Base-by-base conservation (phyloP, 2,888 invertebrate species). In the Latrodectus elegans region DNA sequence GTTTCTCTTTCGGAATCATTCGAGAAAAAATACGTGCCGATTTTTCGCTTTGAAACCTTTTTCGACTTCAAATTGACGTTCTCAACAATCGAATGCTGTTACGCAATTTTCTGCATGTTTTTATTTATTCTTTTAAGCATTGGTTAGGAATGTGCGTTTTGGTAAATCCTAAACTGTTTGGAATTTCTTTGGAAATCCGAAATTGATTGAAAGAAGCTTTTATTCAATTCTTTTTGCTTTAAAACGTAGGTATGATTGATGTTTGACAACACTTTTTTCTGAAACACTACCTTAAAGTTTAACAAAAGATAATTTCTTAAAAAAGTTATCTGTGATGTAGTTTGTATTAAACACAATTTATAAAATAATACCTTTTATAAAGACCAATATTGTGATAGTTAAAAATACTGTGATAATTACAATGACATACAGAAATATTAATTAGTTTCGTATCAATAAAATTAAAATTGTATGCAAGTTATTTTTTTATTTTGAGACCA, bases 1-100 rank as follows among this genome's bases (percentile, higher is more conserved):
- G 83, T 77, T 76, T 82, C 67, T 83, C 17, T 73, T 81, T 52
- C 65, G 73, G 8, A 53, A 74, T n/a, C 38, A 78, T 52, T 70
- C 55, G 53, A 78, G 26, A 74, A 81, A 77, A 77, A 64, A 73
- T 26, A 51, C 26, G 55, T 64, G 72, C n/a, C 72, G 72, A 68
- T 74, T 74, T 77, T 81, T 74, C 26, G 60, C 70, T 52, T 55
- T 67, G 81, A 52, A 74, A 65, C 38, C 26, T 70, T 52, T 22
- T 17, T 65, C 55, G 12, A 64, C 49, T 76, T 64, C 49, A 15
- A 70, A 78, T 67, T 22, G 70, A 15, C 15, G 55, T 52, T 70
- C 14, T 70, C 70, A 53, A 26, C 70, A 53, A 78, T 49, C 26
- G 55, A 78, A 78, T 55, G 53, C 38, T 68, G 51, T 71, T 78